A percentile compares a stretch with the other conserved stretches of the same genome.
These are phyloP conservation scores for Acronicta psi DNA, from an alignment of 2,888 invertebrate species.

Conservation along the genomic window DNA sequence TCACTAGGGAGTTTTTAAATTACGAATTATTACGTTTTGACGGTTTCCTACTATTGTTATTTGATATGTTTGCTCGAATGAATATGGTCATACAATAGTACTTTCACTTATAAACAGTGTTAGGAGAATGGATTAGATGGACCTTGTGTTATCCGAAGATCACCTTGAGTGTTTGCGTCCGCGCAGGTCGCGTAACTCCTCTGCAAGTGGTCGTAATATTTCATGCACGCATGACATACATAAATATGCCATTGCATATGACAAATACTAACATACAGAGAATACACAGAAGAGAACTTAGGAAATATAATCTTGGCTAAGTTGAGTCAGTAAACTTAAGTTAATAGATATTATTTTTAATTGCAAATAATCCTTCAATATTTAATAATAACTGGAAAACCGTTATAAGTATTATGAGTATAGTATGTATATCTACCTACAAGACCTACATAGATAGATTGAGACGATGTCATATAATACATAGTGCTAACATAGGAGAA, in stretches of 20 bases:
- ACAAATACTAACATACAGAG: conserved; percentile 6
- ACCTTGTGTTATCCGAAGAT: conserved; percentile 76
- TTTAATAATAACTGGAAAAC: neutral
- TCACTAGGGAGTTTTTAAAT: conserved; percentile 34
- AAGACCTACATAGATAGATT: no score
- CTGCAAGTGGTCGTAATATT: conserved; percentile 47
- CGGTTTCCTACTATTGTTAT: conserved; percentile 33
- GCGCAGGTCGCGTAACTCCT: conserved; percentile 46
- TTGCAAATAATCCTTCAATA: neutral
- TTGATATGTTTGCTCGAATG: conserved; percentile 26
- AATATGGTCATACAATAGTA: conserved; percentile 43
- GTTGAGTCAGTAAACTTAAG: neutral
- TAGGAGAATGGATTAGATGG: conserved; percentile 79
- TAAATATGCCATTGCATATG: conserved; percentile 25
- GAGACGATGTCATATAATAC: no score
- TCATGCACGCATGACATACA: conserved; percentile 47
- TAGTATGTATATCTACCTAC: no score
- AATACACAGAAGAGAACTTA: neutral
- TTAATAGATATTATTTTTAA: conserved; percentile 1
- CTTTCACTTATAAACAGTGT: conserved; percentile 76
- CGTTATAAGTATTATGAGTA: neutral
- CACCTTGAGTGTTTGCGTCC: conserved; percentile 75
- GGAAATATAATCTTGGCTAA: neutral
- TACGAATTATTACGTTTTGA: conserved; percentile 15
- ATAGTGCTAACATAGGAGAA: no score